Evolutionary conservation across 2,113 vertebrate species (phyloP), one percentile per base, ranked within the genome.

Genomic region (Heterocephalus glaber): DNA sequence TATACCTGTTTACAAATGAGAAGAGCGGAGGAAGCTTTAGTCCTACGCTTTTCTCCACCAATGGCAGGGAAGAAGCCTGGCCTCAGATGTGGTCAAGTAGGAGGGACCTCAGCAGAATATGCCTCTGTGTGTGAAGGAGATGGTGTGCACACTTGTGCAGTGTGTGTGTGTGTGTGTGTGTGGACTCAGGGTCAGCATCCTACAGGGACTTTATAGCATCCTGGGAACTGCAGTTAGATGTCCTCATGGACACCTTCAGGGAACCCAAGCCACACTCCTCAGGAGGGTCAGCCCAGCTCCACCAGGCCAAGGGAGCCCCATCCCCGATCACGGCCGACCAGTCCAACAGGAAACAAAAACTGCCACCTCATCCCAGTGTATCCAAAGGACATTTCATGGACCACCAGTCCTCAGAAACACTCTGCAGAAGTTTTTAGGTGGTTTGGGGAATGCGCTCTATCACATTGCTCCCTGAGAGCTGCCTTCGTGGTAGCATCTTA

Each of bases 61-160:
- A 35, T 3, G 30, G 49, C 0, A 38, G 54, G 3, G 86, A 94
- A 81, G 58, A 89, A 83, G 79, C 0, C 0, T 68, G 47, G 24
- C 22, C 47, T 84, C 19, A 2, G 11, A 9, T 8, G 63, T 10
- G 7, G 16, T 1, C 19, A 65, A 28, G 22, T 2, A 63, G 56
- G 56, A 44, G 56, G 61, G 61, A 56, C 41, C 14, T 24, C 10
- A n/a, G 30, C 2, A 9, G 49, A 66, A 41, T 0, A 60, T 2
- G 22, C 0, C 19, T 44, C 3, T 2, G 1, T 4, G 33, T 3
- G 0, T 3, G 33, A 61, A 72, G 70, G 38, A 20, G 49, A 35
- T n/a, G 7, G 6, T 49, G n/a, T 49, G 20, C 11, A 19, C n/a
- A 47, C 7, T 1, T 17, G 12, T 20, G 89, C 19, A 12, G 1